Evolutionary conservation across 2,797 vertebrate species (phyloP), one percentile per base, ranked within the genome.

Genomic region (Cetoscarus ocellatus): DNA sequence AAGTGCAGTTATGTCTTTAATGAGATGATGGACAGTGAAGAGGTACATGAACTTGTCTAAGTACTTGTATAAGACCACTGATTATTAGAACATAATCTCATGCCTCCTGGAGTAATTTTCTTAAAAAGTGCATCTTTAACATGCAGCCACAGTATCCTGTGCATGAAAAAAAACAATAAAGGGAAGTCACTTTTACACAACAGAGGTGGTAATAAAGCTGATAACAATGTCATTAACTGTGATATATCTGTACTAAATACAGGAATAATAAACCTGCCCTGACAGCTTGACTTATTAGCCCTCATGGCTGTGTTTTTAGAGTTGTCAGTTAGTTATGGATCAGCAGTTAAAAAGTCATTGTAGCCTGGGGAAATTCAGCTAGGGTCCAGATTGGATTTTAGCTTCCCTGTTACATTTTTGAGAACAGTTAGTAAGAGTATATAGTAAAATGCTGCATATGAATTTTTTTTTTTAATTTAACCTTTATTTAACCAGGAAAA

Each of bases 251-350:
- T 14, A 42, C 44, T 69, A 44, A 75, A 70, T 48, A 63, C 45
- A 48, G 34, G 55, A 72, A 71, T 73, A 75, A 55, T 77, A 42
- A 71, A 81, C 71, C 13, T 51, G 61, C 54, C 54, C 14, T 61
- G 55, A 73, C 71, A 62, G 64, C 39, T 63, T 69, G 55, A 82
- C 62, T 80, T 72, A 76, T 72, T 69, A 70, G 68, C 48, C 61
- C n/a, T 27, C 51, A 40, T 34, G 54, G 53, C 27, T 38, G 48
- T 40, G 60, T 60, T 66, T 61, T 15, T 1, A 42, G 43, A 18
- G 38, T 61, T 57, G 64, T 72, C 67, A 67, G 52, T 80, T 50
- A 76, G 56, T 60, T 53, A 70, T 19, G 45, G 62, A 36, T 45
- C 35, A 60, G 50, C 49, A 45, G 43, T 65, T 68, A 73, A 68